Base-by-base conservation (phyloP, 2,797 vertebrate species). In the Synanceia verrucosa region DNA sequence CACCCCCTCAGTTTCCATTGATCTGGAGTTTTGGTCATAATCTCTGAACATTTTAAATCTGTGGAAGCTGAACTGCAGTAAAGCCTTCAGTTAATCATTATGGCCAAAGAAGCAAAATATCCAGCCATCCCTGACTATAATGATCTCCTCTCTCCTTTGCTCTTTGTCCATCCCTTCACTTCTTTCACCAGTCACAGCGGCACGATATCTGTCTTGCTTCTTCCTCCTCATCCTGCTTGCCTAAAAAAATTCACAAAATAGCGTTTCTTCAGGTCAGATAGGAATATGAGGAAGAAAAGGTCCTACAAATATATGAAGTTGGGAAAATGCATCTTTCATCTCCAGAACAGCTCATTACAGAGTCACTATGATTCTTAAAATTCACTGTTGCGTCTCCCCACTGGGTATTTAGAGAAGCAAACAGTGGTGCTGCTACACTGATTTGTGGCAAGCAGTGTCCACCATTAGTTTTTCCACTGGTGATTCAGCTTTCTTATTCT, bases 111-210 rank as follows among this genome's bases (percentile, higher is more conserved):
- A 19, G 28, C n/a, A n/a, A 43, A 5, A 23, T 51, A 50, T 26
- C 48, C 53, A 46, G 37, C 29, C 58, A 18, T 62, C 26, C 34
- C 44, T 50, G 58, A 29, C 44, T 71, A 29, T 9, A 61, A 19
- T 37, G 24, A 41, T 60, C 19, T 48, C 34, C 61, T 43, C 14
- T 29, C 24, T 70, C 37, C 29, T 59, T 41, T 33, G 47, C 33
- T 70, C 52, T 39, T 48, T 41, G 28, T 57, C 47, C 67, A 34
- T 43, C 28, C 52, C 14, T 28, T 67, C 60, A 37, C n/a, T 46
- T 68, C 44, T 36, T 57, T 53, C 33, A 41, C 56, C 13, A 16
- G 39, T 58, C 62, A 58, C 46, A 57, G 14, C 8, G 12, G 31
- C 36, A 36, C 9, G 24, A 33, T 26, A 58, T 44, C 63, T 61